Conservation (phyloP, 2,888 invertebrate genomes). For the Plusia festucae region DNA sequence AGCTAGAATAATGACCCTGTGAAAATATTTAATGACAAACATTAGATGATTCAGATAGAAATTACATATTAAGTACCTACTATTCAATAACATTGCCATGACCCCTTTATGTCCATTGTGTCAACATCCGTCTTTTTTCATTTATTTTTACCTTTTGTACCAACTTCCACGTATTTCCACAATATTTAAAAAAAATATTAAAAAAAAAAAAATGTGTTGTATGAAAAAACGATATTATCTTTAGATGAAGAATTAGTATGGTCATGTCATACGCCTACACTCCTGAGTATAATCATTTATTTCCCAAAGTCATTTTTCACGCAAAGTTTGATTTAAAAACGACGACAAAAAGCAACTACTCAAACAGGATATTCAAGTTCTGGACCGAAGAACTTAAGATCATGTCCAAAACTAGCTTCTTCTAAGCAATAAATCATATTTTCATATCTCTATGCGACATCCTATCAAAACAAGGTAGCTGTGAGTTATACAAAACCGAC, state of each 20-base stretch:
- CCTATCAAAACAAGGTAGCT: too few relatives aligned
- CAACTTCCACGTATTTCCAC: neutral
- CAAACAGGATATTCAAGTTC: too few relatives aligned
- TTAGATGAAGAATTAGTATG: neutral
- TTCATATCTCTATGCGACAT: too few relatives aligned
- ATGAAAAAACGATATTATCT: neutral
- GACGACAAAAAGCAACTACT: too few relatives aligned
- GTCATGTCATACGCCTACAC: neutral
- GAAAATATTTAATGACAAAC: neutral
- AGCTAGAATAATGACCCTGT: too few relatives aligned
- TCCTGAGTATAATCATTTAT: too few relatives aligned
- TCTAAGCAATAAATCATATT: too few relatives aligned
- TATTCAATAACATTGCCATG: neutral
- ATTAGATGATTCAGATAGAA: neutral
- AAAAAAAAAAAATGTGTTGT: neutral
- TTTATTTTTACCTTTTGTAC: neutral
- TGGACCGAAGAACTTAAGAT: too few relatives aligned
- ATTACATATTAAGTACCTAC: neutral
- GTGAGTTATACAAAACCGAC: too few relatives aligned
- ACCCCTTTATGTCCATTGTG: neutral
- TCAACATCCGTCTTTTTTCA: conserved; percentile 2
- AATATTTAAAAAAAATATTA: neutral
- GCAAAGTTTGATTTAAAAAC: too few relatives aligned
- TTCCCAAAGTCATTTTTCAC: too few relatives aligned
- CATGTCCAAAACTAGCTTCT: too few relatives aligned